Evolutionary conservation across 2,113 vertebrate genomes (phyloP).

Genomic region (Scolopax mira): DNA sequence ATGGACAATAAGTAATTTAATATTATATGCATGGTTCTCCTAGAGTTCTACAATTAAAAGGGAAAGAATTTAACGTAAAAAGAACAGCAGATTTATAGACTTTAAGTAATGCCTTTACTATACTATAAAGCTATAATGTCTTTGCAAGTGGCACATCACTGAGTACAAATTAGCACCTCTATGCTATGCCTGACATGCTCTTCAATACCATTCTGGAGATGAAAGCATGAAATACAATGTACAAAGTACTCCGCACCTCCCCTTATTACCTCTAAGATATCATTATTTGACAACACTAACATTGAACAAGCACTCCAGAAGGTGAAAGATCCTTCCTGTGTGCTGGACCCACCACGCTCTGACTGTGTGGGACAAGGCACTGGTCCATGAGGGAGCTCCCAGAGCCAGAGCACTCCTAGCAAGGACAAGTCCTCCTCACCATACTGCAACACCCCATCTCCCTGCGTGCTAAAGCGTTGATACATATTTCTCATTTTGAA

Average conservation of each 20-base stretch:
- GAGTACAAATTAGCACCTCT: neutral
- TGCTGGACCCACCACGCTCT: neutral
- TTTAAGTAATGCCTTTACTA: neutral
- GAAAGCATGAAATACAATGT: neutral
- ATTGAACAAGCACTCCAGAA: neutral
- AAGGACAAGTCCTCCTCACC: neutral
- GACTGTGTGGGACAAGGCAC: fast-evolving
- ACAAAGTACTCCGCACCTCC: neutral
- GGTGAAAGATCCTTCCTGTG: neutral
- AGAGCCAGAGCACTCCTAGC: neutral
- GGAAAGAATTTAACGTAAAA: neutral
- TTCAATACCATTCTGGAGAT: neutral
- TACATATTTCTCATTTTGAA: neutral
- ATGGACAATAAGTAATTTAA: neutral
- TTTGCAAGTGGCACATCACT: neutral
- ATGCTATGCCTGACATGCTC: neutral
- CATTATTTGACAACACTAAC: neutral
- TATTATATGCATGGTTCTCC: neutral
- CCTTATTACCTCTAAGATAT: neutral
- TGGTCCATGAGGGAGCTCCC: neutral
- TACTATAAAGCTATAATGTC: neutral
- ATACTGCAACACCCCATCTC: neutral
- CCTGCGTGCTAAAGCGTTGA: neutral
- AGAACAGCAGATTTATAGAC: neutral
- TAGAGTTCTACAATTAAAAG: neutral